These are phyloP conservation scores for Cantharis flavilabris DNA, from an alignment of 2,888 invertebrate genomes.

Conservation along the genomic window DNA sequence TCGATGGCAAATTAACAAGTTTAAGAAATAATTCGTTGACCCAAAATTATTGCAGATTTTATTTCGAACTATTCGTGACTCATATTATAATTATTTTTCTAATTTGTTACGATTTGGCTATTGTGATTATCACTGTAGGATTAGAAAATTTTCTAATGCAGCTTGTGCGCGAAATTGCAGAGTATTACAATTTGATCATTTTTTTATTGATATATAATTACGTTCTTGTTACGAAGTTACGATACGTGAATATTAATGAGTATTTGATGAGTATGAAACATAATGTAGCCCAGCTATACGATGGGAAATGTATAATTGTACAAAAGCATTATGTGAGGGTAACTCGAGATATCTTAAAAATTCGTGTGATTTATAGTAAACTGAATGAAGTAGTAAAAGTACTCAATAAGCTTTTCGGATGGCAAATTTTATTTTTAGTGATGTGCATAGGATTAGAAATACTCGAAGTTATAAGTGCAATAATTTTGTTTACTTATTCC, in stretches of 20 bases:
- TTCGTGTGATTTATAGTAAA: neutral
- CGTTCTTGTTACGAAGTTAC: neutral
- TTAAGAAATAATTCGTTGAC: neutral
- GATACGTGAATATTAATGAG: neutral
- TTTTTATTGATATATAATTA: neutral
- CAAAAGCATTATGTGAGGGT: neutral
- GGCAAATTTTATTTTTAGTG: neutral
- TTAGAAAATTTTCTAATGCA: neutral
- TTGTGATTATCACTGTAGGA: neutral
- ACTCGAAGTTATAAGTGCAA: neutral
- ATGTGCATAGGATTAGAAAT: neutral
- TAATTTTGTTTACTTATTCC: neutral
- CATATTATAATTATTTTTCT: neutral
- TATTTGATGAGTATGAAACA: neutral
- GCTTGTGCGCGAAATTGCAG: neutral
- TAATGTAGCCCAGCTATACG: neutral
- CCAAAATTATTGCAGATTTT: neutral
- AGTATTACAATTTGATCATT: neutral
- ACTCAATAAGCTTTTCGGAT: neutral
- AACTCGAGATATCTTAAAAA: neutral
- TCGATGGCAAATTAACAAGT: neutral
- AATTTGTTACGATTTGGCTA: neutral
- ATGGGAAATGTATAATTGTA: neutral
- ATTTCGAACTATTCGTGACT: neutral
- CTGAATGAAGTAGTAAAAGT: neutral